Evolutionary conservation across 2,113 vertebrate genomes (phyloP), one percentile per base, ranked within the genome.

Genomic region (Bolborhynchus lineola): DNA sequence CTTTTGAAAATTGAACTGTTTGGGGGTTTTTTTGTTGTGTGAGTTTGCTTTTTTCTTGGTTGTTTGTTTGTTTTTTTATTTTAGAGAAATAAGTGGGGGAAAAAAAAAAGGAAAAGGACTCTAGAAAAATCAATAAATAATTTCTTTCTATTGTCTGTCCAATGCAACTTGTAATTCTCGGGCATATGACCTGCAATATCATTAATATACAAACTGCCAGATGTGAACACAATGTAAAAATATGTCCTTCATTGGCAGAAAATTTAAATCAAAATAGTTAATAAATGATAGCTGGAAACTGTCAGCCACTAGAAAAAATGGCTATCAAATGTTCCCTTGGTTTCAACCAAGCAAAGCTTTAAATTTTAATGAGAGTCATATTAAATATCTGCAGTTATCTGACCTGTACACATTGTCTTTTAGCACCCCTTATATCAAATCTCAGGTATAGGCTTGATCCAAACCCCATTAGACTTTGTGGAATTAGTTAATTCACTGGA

Each of bases 351-450:
- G 46, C 18, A 86, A 78, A 88, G 29, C 23, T 95, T 82, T 71
- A 63, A 72, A 15, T 8, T 82, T 4, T 79, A n/a, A 13, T 39
- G 25, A 2, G 3, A 44, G 8, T 37, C 42, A 8, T 17, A 42
- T 25, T 13, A 24, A 75, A 16, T 68, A 41, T 5, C 24, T 62
- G n/a, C 8, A 41, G 12, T 59, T 49, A n/a, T 39, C 68, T 78
- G 41, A 37, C 16, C 46, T 18, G 12, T 52, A 4, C 21, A 35
- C 2, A 0, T 6, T 20, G 21, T 33, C 71, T 24, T 60, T 84
- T 21, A 62, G 59, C 25, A 63, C 14, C 16, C 2, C 16, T 78
- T 84, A 3, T 0, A 25, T 39, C 37, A 44, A 0, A 29, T 9
- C 1, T 87, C 19, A 28, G 29, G 31, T 72, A 21, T 15, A 20